Evolutionary conservation across 2,113 vertebrate species (phyloP), one percentile per base, ranked within the genome.

Genomic region (Catharus minimus): DNA sequence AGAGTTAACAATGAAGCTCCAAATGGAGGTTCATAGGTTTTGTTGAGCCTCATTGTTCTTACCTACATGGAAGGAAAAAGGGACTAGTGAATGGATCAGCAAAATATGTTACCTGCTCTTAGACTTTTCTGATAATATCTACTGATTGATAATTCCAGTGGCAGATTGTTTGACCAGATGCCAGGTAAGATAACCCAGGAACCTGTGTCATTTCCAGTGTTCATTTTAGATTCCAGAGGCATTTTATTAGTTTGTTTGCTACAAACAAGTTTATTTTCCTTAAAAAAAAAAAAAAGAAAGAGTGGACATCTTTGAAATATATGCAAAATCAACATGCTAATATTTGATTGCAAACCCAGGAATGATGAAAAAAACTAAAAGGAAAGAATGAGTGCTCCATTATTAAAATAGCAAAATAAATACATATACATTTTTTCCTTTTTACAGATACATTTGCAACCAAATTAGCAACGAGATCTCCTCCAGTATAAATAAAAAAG

Each of bases 381-480:
- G 57, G 69, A 77, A 95, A 91, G 81, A 90, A 94, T 82, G 71
- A 95, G 60, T 81, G 69, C 64, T 91, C 83, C 83, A 85, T 92
- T 96, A 96, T 96, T 97, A 96, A 96, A 95, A 89, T 92, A 96
- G 61, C 36, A 96, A 96, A 96, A 95, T 90, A 93, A 95, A 95
- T 74, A 95, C 76, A 93, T 81, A 88, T 61, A 90, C 90, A 82
- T 90, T 95, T 95, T 94, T 95, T 86, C 43, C 79, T 95, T 97
- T 92, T 96, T 95, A 94, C 90, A 90, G 91, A 96, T 96, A 92
- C 92, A 94, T 96, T 95, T 96, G 96, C 93, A 95, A 96, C 87
- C 94, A 95, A 96, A 97, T 96, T 96, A 96, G 95, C 82, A 95
- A 88, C 91, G 91, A 90, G 93, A 75, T 92, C 90, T 95, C 64